Evolutionary conservation across 2,797 vertebrate genomes (phyloP).

Genomic region (Scyliorhinus canicula): DNA sequence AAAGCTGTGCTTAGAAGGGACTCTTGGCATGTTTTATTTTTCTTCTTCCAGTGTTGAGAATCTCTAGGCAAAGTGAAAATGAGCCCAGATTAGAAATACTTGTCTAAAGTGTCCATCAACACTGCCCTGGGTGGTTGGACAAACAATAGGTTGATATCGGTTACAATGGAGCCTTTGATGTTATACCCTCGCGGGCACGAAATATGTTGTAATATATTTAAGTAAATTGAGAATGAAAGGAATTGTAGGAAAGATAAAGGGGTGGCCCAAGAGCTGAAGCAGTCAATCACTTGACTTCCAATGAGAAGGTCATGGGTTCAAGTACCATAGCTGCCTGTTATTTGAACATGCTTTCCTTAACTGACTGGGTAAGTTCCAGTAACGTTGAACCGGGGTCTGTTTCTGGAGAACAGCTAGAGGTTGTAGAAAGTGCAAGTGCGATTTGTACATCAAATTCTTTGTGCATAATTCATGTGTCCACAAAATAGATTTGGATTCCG

Average conservation of each 20-base stretch:
- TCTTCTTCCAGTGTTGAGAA: not conserved
- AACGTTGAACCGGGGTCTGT: not conserved
- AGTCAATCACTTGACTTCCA: slow-evolving; percentile 32
- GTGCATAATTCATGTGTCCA: not conserved
- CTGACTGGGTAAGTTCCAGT: not conserved
- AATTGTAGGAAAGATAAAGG: slow-evolving; percentile 9
- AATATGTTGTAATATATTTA: slow-evolving; percentile 30
- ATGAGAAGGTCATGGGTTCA: slow-evolving; percentile 12
- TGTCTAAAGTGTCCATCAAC: not conserved
- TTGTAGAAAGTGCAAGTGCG: slow-evolving; percentile 10
- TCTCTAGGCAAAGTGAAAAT: not conserved
- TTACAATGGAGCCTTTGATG: slow-evolving; percentile 26
- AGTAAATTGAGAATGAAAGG: not conserved
- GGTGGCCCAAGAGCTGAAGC: not conserved
- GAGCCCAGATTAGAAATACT: not conserved
- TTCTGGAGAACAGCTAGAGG: not conserved
- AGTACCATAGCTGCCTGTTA: not conserved
- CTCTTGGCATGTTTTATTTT: too few species aligned
- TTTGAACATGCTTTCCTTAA: not conserved
- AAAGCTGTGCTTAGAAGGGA: not conserved
- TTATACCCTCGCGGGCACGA: not conserved
- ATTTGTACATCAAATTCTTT: not conserved
- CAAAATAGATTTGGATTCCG: not conserved
- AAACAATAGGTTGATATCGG: not conserved
- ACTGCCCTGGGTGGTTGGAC: not conserved